phyloP scores from a whole-genome alignment of 2,797 vertebrate species.

The Gymnoscopelus microlampas region DNA sequence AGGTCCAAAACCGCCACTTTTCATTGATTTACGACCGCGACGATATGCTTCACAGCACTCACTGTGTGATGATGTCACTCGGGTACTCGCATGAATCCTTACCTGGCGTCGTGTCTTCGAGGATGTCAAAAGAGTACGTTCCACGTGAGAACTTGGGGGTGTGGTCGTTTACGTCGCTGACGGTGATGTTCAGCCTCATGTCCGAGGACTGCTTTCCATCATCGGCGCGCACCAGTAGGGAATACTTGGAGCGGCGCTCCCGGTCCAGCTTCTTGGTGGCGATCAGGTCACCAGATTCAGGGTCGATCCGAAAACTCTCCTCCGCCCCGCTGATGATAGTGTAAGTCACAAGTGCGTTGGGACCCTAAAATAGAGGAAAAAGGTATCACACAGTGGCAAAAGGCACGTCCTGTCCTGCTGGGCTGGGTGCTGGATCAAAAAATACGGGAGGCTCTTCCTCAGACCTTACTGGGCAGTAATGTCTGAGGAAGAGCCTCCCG shows the following conservation, averaged over 20 bases:
- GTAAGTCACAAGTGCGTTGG: conserved; percentile 96
- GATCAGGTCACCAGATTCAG: conserved; percentile 93
- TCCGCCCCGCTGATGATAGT: conserved; percentile 96
- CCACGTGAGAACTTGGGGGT: conserved; percentile 90
- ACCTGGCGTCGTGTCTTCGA: conserved; percentile 92
- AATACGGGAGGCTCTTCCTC: too few species aligned
- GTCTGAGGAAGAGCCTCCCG: too few species aligned
- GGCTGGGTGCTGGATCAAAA: too few species aligned
- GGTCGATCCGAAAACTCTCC: conserved; percentile 95
- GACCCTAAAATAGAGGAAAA: conserved; percentile 80
- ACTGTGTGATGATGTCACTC: too few species aligned
- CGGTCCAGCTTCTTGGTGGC: conserved; percentile 92
- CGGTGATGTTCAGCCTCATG: conserved; percentile 94
- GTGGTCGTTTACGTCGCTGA: conserved; percentile 96
- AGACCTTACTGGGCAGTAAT: too few species aligned
- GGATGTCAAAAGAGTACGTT: conserved; percentile 93
- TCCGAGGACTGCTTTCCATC: conserved; percentile 96
- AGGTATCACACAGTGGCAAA: too few species aligned
- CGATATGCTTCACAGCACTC: too few species aligned
- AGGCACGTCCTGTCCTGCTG: too few species aligned
- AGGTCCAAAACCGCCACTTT: too few species aligned
- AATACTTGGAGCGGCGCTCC: conserved; percentile 93
- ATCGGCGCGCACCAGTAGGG: conserved; percentile 92
- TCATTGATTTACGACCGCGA: too few species aligned
- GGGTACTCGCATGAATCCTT: conserved; percentile 21